Evolutionary conservation across 2,113 vertebrate genomes (phyloP).

Genomic region (Myotis davidii): DNA sequence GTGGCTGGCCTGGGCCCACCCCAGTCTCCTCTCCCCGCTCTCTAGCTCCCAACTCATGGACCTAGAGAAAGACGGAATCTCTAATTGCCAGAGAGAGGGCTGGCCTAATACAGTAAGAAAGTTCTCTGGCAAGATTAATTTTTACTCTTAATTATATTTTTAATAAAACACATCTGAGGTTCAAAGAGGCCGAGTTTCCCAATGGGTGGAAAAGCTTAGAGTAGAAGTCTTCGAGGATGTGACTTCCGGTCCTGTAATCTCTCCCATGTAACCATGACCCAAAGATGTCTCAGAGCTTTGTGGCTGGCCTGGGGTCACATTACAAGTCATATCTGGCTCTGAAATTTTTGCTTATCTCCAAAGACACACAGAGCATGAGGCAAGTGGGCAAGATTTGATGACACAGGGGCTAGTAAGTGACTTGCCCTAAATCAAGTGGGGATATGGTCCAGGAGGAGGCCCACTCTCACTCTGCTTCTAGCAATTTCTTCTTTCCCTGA

Average conservation of each 20-base stretch:
- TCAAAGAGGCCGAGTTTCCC: constrained; percentile 21
- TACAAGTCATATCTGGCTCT: neutral
- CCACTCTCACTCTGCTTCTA: constrained; percentile 3
- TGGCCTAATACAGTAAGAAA: constrained; percentile 1
- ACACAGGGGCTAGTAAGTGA: neutral
- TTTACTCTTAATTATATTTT: neutral
- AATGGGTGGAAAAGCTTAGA: neutral
- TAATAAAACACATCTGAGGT: neutral
- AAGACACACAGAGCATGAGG: neutral
- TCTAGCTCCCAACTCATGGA: neutral
- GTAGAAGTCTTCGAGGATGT: neutral
- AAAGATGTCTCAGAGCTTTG: constrained; percentile 1
- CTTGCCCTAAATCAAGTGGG: neutral
- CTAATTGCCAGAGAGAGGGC: neutral
- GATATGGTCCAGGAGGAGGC: neutral
- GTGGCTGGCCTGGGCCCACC: neutral
- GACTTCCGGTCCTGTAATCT: neutral
- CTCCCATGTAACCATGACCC: neutral
- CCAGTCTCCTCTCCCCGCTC: neutral
- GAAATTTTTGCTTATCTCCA: constrained; percentile 18
- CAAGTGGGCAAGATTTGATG: neutral
- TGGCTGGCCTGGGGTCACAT: neutral
- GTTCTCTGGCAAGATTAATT: constrained; percentile 23
- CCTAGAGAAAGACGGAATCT: constrained; percentile 16
- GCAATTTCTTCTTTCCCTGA: constrained; percentile 1